Conservation (phyloP, 2,888 invertebrate species). For the Sepioteuthis lessoniana region DNA sequence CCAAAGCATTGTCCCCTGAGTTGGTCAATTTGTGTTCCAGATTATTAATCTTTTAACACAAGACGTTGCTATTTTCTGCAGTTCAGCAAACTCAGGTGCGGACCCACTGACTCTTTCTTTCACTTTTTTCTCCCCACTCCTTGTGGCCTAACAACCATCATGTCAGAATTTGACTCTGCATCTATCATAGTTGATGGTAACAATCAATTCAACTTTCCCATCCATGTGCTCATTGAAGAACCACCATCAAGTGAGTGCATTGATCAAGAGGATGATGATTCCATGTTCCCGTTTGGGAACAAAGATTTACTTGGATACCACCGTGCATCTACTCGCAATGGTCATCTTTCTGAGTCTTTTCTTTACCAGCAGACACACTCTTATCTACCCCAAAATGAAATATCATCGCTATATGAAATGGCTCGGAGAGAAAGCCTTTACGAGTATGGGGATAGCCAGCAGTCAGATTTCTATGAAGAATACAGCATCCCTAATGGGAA, state of each 20-base stretch:
- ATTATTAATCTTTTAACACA: neutral
- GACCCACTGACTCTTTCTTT: neutral
- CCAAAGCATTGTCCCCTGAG: neutral
- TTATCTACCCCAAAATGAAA: slow-evolving; percentile 39
- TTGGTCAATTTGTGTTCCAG: neutral
- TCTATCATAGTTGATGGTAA: slow-evolving; percentile 5
- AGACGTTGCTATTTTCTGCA: neutral
- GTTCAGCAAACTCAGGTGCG: neutral
- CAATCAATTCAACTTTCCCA: slow-evolving; percentile 25
- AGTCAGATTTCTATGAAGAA: neutral
- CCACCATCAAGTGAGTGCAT: slow-evolving; percentile 40
- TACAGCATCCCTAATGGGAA: slow-evolving; percentile 38
- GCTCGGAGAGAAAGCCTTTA: slow-evolving; percentile 42
- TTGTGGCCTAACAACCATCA: slow-evolving; percentile 38
- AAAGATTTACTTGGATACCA: slow-evolving; percentile 1
- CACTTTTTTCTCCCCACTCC: neutral
- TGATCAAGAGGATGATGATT: slow-evolving; percentile 43
- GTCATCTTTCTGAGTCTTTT: slow-evolving; percentile 37
- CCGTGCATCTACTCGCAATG: neutral
- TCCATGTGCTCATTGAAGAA: slow-evolving; percentile 45
- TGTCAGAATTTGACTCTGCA: slow-evolving; percentile 44
- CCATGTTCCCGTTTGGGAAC: neutral
- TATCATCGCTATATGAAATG: slow-evolving; percentile 41
- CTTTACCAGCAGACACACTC: slow-evolving; percentile 37
- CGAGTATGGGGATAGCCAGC: neutral